phyloP scores from a whole-genome alignment of 2,797 vertebrate genomes.

The Arctocebus calabarensis region DNA sequence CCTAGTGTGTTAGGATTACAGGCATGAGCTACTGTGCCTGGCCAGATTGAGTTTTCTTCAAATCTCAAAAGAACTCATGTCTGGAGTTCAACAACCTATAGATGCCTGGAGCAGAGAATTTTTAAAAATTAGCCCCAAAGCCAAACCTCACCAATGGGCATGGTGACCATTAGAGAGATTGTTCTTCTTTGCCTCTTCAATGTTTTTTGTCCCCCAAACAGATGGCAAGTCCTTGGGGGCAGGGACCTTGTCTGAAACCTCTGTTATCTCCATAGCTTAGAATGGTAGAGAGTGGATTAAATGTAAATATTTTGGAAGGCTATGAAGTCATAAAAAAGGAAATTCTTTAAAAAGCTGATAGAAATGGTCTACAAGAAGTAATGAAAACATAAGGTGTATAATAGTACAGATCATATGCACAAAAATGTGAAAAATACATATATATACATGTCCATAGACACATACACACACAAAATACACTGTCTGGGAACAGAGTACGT shows the following conservation, averaged over 20 bases:
- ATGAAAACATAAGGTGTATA: neutral
- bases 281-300: neutral
- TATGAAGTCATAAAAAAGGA: neutral
- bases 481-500: neutral
- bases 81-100: neutral
- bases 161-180: neutral
- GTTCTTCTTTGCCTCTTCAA: neutral
- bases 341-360: neutral
- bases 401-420: neutral
- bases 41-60: neutral
- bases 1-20: too few species aligned
- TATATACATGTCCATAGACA: neutral
- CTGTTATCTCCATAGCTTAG: neutral
- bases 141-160: neutral
- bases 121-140: neutral
- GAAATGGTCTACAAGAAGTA: neutral
- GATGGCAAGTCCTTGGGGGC: neutral
- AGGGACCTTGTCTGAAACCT: neutral
- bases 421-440: neutral
- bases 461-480: neutral
- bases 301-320: neutral
- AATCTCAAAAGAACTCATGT: neutral
- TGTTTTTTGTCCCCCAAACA: neutral
- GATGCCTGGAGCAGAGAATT: neutral
- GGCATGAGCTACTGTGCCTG: too few species aligned